Evolutionary conservation across 2,113 vertebrate species (phyloP).

Genomic region (Castor canadensis): DNA sequence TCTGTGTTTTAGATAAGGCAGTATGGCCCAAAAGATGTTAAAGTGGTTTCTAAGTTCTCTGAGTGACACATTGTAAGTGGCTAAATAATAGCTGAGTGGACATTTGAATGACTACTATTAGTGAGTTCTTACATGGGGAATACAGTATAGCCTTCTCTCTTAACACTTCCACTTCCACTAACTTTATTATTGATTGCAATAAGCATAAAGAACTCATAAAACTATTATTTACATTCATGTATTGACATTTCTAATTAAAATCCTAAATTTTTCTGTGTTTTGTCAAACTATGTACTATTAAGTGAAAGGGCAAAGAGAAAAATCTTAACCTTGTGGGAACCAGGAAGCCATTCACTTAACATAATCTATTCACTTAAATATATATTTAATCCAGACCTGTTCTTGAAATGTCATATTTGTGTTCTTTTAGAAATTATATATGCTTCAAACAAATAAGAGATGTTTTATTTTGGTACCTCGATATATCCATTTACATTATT

Average conservation of each 20-base stretch:
- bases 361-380: not conserved
- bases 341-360: constrained; percentile 36
- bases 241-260: constrained; percentile 1
- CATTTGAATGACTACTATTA: not conserved
- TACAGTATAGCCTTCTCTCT: not conserved
- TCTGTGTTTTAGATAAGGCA: not conserved
- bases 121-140: not conserved
- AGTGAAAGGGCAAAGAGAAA: not conserved
- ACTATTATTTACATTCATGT: not conserved
- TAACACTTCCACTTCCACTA: not conserved
- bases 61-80: not conserved
- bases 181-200: not conserved
- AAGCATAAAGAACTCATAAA: constrained; percentile 17
- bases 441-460: constrained; percentile 37
- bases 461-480: constrained; percentile 36
- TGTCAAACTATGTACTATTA: not conserved
- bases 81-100: not conserved
- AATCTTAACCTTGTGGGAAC: not conserved
- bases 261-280: not conserved
- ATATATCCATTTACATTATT: constrained; percentile 52
- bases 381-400: constrained; percentile 46
- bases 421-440: constrained; percentile 48
- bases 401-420: constrained; percentile 44
- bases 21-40: not conserved
- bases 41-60: not conserved